phyloP scores from a whole-genome alignment of 2,888 invertebrate species.

The Pammene aurita region DNA sequence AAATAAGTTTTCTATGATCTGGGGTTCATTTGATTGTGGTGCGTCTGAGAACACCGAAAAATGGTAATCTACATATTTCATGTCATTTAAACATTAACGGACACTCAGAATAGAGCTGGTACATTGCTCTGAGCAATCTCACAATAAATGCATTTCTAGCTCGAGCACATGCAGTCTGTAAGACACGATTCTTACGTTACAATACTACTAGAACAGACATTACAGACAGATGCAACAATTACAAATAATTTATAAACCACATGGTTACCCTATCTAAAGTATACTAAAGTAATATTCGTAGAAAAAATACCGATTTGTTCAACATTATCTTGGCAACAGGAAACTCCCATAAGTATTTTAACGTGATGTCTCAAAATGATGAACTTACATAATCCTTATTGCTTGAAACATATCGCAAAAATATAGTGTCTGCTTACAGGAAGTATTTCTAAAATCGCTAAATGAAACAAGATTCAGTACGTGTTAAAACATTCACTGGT shows the following conservation, averaged over 20 bases:
- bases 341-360: constrained; percentile 20
- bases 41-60: constrained; percentile 10
- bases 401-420: constrained; percentile 23
- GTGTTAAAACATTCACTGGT: constrained; percentile 52
- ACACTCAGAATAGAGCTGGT: neutral
- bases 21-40: constrained; percentile 4
- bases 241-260: constrained; percentile 51
- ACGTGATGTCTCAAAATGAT: constrained; percentile 10
- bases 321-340: constrained; percentile 24
- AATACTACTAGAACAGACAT: constrained; percentile 26
- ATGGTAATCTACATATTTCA: constrained; percentile 12
- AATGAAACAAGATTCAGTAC: constrained; percentile 56
- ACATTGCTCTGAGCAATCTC: constrained; percentile 1
- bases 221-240: constrained; percentile 39
- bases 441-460: constrained; percentile 45
- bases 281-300: constrained; percentile 51
- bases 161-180: constrained; percentile 41
- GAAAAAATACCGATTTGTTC: constrained; percentile 45
- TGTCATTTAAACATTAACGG: neutral
- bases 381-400: neutral
- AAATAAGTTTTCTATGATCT: constrained; percentile 3
- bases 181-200: constrained; percentile 51
- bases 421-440: constrained; percentile 39
- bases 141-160: constrained; percentile 29
- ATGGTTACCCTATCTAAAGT: constrained; percentile 49